Evolutionary conservation across 2,797 vertebrate genomes (phyloP), one percentile per base, ranked within the genome.

Genomic region (Sardinella longiceps): DNA sequence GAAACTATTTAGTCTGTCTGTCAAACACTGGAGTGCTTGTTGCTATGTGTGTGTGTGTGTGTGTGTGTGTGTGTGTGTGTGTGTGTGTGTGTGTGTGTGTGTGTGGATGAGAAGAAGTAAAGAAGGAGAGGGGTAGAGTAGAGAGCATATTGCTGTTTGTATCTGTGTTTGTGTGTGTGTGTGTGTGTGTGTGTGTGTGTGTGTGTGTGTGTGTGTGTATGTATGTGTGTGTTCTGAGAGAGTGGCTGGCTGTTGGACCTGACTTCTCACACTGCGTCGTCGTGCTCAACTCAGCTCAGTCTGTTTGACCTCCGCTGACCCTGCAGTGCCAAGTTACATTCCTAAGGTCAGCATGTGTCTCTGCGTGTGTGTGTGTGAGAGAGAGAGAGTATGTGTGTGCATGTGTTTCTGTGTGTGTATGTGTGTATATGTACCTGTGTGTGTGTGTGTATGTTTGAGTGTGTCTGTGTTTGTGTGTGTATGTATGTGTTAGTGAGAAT

Each of bases 1-100:
- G 37, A 77, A 77, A 77, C 70, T 77, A 77, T 77, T 77, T 43
- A 77, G 70, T 33, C 15, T 74, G 66, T 74, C 66, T 37, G 30
- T 74, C 66, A 74, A 74, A 77, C 70, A 77, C 37, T 43, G 70
- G 70, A 77, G 70, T 43, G 70, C 70, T 77, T 43, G 70, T 43
- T 77, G 33, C 70, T 77, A 77, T 77, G 39, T 43, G 66, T 74
- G 66, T 39, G 30, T 39, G 11, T 43, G 33, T 77, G 25, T 70
- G 28, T 30, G 63, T 30, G 63, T 33, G 28, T 70, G 14, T 33
- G 63, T 70, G 63, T 33, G 0, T 12, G 25, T 28, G 63, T 66
- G 25, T 66, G 25, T 20, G 70, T 77, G 70, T 39, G 37, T 43
- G 33, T 43, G 25, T 77, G 0, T 77, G 30, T 20, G 33, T 74